phyloP scores from a whole-genome alignment of 2,888 invertebrate species.

The Andrena flavipes region DNA sequence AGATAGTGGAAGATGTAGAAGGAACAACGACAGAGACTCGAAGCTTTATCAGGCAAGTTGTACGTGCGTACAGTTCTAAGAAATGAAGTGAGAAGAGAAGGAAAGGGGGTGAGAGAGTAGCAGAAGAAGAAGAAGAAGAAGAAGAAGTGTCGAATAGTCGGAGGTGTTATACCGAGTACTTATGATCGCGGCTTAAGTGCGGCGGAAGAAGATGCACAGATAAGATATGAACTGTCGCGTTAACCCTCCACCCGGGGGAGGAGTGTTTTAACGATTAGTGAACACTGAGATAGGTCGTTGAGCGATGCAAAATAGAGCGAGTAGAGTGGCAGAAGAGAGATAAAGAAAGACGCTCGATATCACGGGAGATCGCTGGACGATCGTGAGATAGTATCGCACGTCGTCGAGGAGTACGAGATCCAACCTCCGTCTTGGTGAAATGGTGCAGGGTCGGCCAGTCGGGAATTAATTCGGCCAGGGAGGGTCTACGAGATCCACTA shows the following conservation, averaged over 20 bases:
- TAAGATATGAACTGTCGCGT: background rate
- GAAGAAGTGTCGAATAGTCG: slow-evolving; percentile 6
- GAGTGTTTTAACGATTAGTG: too few species aligned
- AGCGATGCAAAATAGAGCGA: slow-evolving; percentile 6
- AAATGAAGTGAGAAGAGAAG: slow-evolving; percentile 11
- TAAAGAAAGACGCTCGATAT: slow-evolving; percentile 32
- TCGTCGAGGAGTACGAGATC: slow-evolving; percentile 81
- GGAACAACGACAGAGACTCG: slow-evolving; percentile 28
- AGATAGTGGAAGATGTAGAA: slow-evolving; percentile 30
- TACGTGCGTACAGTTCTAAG: slow-evolving; percentile 7
- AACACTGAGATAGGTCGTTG: slow-evolving; percentile 8
- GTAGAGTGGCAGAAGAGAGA: slow-evolving; percentile 25
- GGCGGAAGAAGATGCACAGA: slow-evolving; percentile 16
- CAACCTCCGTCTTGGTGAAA: slow-evolving; percentile 94
- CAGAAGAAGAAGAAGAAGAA: background rate
- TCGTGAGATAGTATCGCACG: slow-evolving; percentile 50
- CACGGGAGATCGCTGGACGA: slow-evolving; percentile 55
- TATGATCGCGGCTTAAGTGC: slow-evolving; percentile 21
- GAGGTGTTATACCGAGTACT: background rate
- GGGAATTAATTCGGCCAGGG: slow-evolving; percentile 97
- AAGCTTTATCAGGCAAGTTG: slow-evolving; percentile 23
- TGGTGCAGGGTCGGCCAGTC: slow-evolving; percentile 97
- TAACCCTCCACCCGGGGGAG: too few species aligned
- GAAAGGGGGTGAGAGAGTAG: background rate
- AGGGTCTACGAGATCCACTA: slow-evolving; percentile 90